Base-by-base conservation (phyloP, 2,888 invertebrate species). In the Synanthedon andrenaeformis region DNA sequence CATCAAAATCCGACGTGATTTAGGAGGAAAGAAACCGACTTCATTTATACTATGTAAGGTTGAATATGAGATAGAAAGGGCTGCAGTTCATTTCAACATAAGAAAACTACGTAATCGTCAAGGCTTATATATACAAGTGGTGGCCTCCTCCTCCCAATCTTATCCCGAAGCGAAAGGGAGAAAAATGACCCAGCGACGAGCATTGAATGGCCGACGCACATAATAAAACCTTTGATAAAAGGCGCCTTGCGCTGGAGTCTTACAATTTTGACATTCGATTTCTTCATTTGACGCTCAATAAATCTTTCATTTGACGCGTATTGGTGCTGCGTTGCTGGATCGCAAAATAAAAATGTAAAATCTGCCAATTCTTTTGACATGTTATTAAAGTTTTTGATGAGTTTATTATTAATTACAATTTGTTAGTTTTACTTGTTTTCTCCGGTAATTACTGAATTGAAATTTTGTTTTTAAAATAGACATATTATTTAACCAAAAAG, bases 241-340 rank as follows among this genome's bases (percentile, higher is more conserved):
- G 68, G 61, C 50, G 58, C 60, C 61, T 59, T 69, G 68, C 70
- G 73, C 67, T 58, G 68, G 70, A 62, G 64, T 64, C 70, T 66
- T 76, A 65, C 77, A 75, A 82, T 80, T 74, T 76, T 76, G 76
- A 76, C 74, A 76, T 69, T 69, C 79, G 79, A 82, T 82, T 83
- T 79, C 79, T 82, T 80, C 72, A 82, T 82, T 76, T 79, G 71
- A 53, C 59, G 14, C 58, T 64, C 73, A 49, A 64, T 76, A 72
- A 71, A 73, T 76, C 74, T 70, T 65, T 54, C 51, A 58, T 62
- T 60, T 60, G 63, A 64, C 58, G 59, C 64, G 45, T 45, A 35
- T 35, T 35, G 35, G 35, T 10, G 6, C 35, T 58, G 63, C 19
- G 59, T 65, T 45, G 45, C 63, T 58, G 69, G 60, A 70, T 73